Evolutionary conservation across 2,797 vertebrate genomes (phyloP).

Genomic region (Hylomyscus alleni): DNA sequence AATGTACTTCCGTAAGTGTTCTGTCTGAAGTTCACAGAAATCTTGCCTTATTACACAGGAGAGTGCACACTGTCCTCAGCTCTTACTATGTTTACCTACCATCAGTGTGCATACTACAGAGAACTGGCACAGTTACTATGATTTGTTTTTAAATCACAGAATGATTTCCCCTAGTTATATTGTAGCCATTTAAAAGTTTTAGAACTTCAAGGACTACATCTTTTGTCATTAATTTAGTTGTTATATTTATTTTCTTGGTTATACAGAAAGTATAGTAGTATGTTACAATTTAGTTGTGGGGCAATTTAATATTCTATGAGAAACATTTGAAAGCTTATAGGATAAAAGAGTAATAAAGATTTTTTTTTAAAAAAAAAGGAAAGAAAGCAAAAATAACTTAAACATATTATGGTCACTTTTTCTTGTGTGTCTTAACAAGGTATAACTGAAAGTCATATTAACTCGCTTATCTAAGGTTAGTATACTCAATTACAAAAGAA

Average conservation of each 20-base stretch:
- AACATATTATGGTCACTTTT: neutral
- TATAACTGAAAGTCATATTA: neutral
- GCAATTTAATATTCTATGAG: neutral
- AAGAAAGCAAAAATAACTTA: neutral
- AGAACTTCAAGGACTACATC: neutral
- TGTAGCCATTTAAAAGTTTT: conserved; percentile 36
- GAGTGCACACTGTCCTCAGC: neutral
- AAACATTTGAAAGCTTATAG: neutral
- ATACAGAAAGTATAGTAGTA: neutral
- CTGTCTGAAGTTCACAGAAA: neutral
- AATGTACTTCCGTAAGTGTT: neutral
- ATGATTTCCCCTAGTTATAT: neutral
- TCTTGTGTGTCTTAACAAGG: neutral
- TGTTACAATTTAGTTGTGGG: neutral
- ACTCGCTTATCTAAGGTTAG: neutral
- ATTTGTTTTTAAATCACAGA: neutral
- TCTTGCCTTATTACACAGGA: neutral
- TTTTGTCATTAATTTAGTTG: neutral
- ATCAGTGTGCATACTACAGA: neutral
- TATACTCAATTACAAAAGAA: neutral
- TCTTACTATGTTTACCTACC: neutral
- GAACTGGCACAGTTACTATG: neutral
- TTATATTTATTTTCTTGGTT: neutral
- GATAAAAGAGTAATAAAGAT: neutral
- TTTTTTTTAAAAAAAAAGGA: neutral